Evolutionary conservation across 2,113 vertebrate species (phyloP).

Genomic region (Marmota monax): DNA sequence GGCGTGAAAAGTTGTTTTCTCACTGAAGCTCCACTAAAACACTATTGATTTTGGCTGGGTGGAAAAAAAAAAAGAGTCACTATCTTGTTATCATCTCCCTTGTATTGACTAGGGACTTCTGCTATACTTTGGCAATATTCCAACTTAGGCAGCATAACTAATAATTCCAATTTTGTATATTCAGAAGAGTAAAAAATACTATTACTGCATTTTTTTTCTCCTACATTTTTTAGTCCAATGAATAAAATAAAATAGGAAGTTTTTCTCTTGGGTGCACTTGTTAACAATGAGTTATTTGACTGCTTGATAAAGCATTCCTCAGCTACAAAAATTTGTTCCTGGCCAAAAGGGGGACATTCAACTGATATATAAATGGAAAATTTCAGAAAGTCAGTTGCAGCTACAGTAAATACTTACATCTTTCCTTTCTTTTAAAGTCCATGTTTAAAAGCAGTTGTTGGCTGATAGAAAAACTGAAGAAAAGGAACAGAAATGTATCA

Average conservation of each 20-base stretch:
- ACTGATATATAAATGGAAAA: background rate
- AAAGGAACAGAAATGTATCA: background rate
- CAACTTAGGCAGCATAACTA: background rate
- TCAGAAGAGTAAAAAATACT: background rate
- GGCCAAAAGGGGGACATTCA: background rate
- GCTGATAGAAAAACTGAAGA: background rate
- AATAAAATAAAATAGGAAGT: background rate
- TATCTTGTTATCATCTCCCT: constrained; percentile 60
- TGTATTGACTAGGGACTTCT: constrained; percentile 37
- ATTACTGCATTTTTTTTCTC: background rate
- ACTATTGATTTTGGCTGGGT: constrained; percentile 77
- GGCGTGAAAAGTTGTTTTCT: constrained; percentile 72
- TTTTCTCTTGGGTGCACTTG: background rate
- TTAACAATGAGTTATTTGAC: background rate
- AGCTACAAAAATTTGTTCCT: background rate
- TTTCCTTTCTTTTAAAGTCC: background rate
- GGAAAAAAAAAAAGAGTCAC: constrained; percentile 40
- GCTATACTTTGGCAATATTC: constrained; percentile 9
- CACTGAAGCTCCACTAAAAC: constrained; percentile 69
- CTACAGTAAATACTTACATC: background rate
- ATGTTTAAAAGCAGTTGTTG: background rate
- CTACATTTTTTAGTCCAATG: background rate
- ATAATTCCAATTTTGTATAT: background rate
- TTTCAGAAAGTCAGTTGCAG: background rate
- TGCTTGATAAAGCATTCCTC: constrained; percentile 5